Evolutionary conservation across 2,888 invertebrate genomes (phyloP), one percentile per base, ranked within the genome.

Genomic region (Polydesmus complanatus): DNA sequence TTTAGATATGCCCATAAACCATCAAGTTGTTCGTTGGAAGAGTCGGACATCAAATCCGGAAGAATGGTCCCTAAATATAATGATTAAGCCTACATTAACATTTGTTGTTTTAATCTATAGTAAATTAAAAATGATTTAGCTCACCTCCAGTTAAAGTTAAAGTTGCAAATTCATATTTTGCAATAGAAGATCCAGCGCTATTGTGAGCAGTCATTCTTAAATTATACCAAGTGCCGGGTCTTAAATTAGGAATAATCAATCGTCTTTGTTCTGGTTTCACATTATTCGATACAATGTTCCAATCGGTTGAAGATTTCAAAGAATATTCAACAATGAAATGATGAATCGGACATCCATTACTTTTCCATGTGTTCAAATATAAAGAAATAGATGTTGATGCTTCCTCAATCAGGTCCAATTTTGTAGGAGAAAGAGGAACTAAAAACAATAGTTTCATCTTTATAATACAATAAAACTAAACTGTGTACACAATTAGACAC

Each of bases 141-240:
- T n/a, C n/a, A 73, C 73, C 71, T 65, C 74, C 74, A 37, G 70
- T 67, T 58, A 68, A 69, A 1, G 73, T 72, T 1, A 73, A 68
- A 0, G 75, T 75, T 0, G 73, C 70, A 65, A 75, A 74, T 61
- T 70, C 69, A 52, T 74, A 70, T 8, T 70, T 66, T 37, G 71
- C 70, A 57, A 73, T 73, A 1, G 74, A 72, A n/a, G 72, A 70
- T 1, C 75, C 76, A 2, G 75, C 74, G 56, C 73, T 73, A 66
- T 72, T 75, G 66, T 72, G 70, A 2, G 75, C 75, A 0, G 71
- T 71, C 49, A 75, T 72, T 25, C 69, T 68, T 67, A 75, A 69
- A 53, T 67, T 65, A 64, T 75, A 74, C 70, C 73, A 73, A 2
- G 72, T 74, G 26, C 71, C 73, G 1, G 74, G 73, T 49, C 68